A percentile compares a stretch with the other conserved stretches of the same genome.
These are phyloP conservation scores for Coendou prehensilis DNA, from an alignment of 2,797 vertebrate genomes.

Conservation along the genomic window DNA sequence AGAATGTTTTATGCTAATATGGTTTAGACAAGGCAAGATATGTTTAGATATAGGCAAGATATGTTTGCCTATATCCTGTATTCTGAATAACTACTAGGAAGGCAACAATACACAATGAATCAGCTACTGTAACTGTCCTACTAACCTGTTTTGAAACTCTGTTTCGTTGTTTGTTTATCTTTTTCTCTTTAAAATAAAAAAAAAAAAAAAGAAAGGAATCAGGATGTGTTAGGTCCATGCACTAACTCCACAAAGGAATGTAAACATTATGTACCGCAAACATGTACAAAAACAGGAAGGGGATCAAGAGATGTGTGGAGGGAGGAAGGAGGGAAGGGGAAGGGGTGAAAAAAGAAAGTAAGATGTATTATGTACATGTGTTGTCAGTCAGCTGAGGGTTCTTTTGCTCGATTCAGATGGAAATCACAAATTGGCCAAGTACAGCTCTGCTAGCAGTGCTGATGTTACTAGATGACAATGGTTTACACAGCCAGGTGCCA, in stretches of 20 bases:
- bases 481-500: not conserved
- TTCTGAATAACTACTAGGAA: too few species aligned
- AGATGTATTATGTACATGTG: not conserved
- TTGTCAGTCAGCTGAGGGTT: not conserved
- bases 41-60: too few species aligned
- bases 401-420: not conserved
- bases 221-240: not conserved
- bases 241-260: not conserved
- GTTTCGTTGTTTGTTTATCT: too few species aligned
- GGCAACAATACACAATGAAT: too few species aligned
- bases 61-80: too few species aligned
- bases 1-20: too few species aligned
- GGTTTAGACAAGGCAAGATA: too few species aligned
- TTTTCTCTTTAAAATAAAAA: too few species aligned
- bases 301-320: not conserved
- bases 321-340: not conserved
- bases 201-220: not conserved
- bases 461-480: not conserved
- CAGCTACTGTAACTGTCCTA: too few species aligned
- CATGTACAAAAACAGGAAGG: not conserved
- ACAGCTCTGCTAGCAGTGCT: not conserved
- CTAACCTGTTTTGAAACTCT: too few species aligned
- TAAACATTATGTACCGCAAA: not conserved
- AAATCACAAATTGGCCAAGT: not conserved
- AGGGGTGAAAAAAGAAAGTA: not conserved